phyloP scores from a whole-genome alignment of 2,888 invertebrate species.

The Plemyria rubiginata region DNA sequence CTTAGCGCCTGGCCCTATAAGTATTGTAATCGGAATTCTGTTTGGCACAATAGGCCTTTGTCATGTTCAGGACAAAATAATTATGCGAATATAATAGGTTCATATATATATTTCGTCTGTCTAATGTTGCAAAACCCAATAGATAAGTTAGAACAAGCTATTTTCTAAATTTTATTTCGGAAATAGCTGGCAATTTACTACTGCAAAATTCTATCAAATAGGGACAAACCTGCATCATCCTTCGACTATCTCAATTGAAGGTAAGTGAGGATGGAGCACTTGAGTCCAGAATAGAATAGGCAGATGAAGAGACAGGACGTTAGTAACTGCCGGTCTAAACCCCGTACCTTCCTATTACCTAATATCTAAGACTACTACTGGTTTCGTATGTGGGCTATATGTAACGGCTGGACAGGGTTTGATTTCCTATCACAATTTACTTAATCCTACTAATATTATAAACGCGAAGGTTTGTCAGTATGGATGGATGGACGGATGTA shows the following conservation, averaged over 20 bases:
- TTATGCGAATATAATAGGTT: constrained; percentile 3
- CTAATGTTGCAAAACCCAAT: background rate
- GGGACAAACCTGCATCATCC: constrained; percentile 10
- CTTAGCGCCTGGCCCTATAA: constrained; percentile 38
- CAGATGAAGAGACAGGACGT: constrained; percentile 26
- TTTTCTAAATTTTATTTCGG: too few species aligned
- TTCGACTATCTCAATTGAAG: constrained; percentile 12
- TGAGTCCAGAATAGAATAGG: constrained; percentile 23
- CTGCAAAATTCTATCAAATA: constrained; percentile 1
- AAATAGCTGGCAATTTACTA: too few species aligned
- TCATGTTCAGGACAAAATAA: constrained; percentile 35
- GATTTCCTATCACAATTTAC: too few species aligned
- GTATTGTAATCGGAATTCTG: constrained; percentile 46
- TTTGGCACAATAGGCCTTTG: constrained; percentile 56
- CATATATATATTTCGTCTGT: constrained; percentile 8
- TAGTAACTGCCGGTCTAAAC: constrained; percentile 7
- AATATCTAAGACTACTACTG: background rate
- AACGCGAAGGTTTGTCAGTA: too few species aligned
- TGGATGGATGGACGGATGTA: too few species aligned
- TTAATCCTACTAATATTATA: too few species aligned
- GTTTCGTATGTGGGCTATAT: background rate
- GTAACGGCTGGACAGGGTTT: too few species aligned
- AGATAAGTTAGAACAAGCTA: too few species aligned
- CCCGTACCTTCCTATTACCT: constrained; percentile 18
- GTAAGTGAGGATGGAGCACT: constrained; percentile 29